These are phyloP conservation scores for Hafferia zeledoni DNA, from an alignment of 2,797 vertebrate genomes.

Conservation along the genomic window DNA sequence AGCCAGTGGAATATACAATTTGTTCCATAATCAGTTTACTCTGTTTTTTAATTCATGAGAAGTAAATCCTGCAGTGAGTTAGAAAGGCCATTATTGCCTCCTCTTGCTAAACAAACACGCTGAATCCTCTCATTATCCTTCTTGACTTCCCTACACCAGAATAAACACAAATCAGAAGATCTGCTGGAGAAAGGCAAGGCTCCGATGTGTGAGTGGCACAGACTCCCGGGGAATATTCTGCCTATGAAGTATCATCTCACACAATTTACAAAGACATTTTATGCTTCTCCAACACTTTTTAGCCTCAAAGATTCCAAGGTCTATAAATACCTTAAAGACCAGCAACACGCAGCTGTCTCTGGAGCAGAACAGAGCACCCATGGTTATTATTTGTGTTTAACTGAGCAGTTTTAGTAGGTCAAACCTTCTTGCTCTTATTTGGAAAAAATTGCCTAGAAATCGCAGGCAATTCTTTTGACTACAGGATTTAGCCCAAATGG, in stretches of 20 bases:
- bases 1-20: neutral
- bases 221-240: neutral
- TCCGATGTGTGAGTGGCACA: neutral
- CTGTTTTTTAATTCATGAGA: conserved; percentile 57
- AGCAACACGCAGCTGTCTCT: neutral
- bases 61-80: conserved; percentile 54
- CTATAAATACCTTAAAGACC: conserved; percentile 55
- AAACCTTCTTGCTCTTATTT: conserved; percentile 39
- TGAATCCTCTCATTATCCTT: conserved; percentile 57
- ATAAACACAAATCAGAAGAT: conserved; percentile 36
- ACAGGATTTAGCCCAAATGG: neutral
- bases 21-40: conserved; percentile 53
- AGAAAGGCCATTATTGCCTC: conserved; percentile 50
- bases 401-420: conserved; percentile 57
- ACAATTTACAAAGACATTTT: conserved; percentile 50
- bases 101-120: conserved; percentile 50
- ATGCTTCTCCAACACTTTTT: conserved; percentile 51
- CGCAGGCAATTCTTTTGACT: neutral
- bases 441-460: conserved; percentile 14
- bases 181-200: conserved; percentile 20
- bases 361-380: conserved; percentile 39
- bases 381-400: conserved; percentile 58
- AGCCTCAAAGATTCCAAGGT: conserved; percentile 43
- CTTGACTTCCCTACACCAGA: conserved; percentile 27
- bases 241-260: neutral